phyloP scores from a whole-genome alignment of 2,888 invertebrate species.

The Drosophila neotestacea region DNA sequence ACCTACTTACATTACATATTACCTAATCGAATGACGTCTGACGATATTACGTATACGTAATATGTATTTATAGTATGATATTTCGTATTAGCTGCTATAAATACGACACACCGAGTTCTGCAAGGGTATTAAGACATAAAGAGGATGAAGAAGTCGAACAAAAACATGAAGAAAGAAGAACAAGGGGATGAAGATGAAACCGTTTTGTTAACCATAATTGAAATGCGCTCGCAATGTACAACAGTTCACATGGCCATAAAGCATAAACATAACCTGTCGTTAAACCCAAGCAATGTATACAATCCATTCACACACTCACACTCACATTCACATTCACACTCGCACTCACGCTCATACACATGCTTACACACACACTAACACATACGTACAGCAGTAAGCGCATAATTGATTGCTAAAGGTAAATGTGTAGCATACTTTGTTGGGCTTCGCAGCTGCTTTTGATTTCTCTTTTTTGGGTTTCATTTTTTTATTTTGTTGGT shows the following conservation, averaged over 20 bases:
- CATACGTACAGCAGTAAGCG: conserved; percentile 48
- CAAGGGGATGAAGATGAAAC: background rate
- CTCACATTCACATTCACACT: conserved; percentile 1
- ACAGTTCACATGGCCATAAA: conserved; percentile 37
- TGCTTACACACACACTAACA: conserved; percentile 6
- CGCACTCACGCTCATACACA: too few relatives aligned
- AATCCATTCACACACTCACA: conserved; percentile 30
- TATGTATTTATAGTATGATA: background rate
- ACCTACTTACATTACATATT: too few relatives aligned
- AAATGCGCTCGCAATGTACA: conserved; percentile 35
- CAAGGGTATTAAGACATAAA: conserved; percentile 14
- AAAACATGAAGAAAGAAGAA: background rate
- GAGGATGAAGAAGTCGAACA: background rate
- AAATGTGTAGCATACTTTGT: conserved; percentile 78
- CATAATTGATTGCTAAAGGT: conserved; percentile 58
- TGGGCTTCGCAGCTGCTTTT: conserved; percentile 70
- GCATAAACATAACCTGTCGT: conserved; percentile 35
- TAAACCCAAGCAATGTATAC: conserved; percentile 31
- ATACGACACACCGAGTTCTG: background rate
- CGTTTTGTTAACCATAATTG: conserved; percentile 35
- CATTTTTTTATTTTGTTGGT: conserved; percentile 33
- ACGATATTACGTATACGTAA: background rate
- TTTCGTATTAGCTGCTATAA: background rate
- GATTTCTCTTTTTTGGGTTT: conserved; percentile 29
- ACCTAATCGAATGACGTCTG: background rate